These are phyloP conservation scores for Glaucidium brasilianum DNA, from an alignment of 2,113 vertebrate genomes.

Conservation along the genomic window DNA sequence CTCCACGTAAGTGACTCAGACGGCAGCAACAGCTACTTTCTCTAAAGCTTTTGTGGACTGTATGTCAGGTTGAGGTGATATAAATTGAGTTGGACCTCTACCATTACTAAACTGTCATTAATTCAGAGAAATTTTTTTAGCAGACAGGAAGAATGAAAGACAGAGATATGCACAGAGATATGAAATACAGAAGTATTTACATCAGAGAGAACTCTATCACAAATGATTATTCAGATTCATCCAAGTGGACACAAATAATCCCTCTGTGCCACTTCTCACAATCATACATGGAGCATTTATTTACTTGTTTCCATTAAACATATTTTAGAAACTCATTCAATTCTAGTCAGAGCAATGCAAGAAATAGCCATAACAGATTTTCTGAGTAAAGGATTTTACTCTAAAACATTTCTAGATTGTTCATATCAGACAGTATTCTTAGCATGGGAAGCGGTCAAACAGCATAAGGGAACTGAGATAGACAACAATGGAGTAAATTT, in stretches of 20 bases:
- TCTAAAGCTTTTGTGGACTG: background rate
- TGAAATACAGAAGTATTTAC: background rate
- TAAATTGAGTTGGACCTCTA: background rate
- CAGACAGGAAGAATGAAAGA: background rate
- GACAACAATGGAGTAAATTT: background rate
- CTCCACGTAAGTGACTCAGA: fast-evolving
- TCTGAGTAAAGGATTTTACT: background rate
- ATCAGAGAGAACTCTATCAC: background rate
- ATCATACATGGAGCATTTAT: background rate
- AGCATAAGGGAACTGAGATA: background rate
- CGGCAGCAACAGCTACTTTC: background rate
- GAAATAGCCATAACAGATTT: background rate
- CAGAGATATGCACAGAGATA: background rate
- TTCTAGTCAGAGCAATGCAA: background rate
- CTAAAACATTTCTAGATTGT: background rate
- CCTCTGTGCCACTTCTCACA: background rate
- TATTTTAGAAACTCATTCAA: background rate
- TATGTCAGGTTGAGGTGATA: background rate
- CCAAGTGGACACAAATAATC: background rate
- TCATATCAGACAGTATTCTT: background rate
- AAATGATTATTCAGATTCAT: background rate
- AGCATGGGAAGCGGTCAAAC: background rate
- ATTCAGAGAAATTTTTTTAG: background rate
- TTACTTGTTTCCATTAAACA: background rate
- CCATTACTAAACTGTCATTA: background rate